Evolutionary conservation across 1,140 invertebrate species (phyloP), one percentile per base, ranked within the genome.

Genomic region (Drosophila sp.): DNA sequence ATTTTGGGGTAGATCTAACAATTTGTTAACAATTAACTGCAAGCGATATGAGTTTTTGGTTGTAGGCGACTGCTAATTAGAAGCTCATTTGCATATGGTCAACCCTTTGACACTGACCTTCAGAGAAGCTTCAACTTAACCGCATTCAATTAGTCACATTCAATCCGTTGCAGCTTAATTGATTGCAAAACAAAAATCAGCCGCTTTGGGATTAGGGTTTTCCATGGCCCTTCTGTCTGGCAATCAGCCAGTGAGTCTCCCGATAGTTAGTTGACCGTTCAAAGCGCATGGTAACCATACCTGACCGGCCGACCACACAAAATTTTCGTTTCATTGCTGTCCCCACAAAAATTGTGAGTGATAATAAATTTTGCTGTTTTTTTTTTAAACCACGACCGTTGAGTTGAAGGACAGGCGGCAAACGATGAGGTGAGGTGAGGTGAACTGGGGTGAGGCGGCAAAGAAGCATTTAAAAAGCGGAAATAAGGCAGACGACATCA

Each of bases 401-500:
- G 32, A 58, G 17, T 35, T 58, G 56, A 58, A 58, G 60, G 60
- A 30, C 60, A 29, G 60, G n/a, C 60, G 23, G 23, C 38, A 61
- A 54, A 44, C 38, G 41, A 8, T 44, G 30, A n/a, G 65, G 35
- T 64, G 47, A 55, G 41, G n/a, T 44, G 30, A n/a, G 65, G 35
- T 64, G 47, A 55, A 50, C 8, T 38, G 35, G 11, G 35, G 10
- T 38, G 35, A 38, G 35, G 35, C 11, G 54, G 60, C 35, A 50
- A 60, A 72, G 83, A 80, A 83, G 72, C 83, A 87, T 86, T 86
- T 87, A 86, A 86, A 86, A 87, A 89, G 79, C 83, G 83, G 83
- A 87, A 87, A 87, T 87, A 84, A 89, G 70, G 84, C 84, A 87
- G 83, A 87, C 83, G 83, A 87, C 84, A 66, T 74, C 79, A 80